Base-by-base conservation (phyloP, 2,888 invertebrate genomes). In the Corythucha ciliata region DNA sequence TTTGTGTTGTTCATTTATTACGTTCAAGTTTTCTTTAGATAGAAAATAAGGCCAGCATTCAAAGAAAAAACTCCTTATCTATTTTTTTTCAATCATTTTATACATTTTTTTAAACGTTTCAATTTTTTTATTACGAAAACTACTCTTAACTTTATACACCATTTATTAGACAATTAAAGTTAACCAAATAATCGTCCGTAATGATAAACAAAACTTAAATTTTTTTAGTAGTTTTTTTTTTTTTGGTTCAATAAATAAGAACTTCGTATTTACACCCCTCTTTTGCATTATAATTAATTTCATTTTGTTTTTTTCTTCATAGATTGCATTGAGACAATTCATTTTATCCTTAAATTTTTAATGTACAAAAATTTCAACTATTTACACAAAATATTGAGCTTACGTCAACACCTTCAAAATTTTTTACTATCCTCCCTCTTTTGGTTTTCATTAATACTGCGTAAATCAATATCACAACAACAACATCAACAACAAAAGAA, bases 51-150 rank as follows among this genome's bases (percentile, higher is more conserved):
- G 55, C 52, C 55, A 55, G 52, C 55, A 55, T 45, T 29, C 49
- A 40, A 41, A 49, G 33, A 29, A 29, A 29, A 29, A 49, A 48
- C 32, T 41, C 41, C 49, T 49, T 33, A 40, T n/a, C 40, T 48
- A 48, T 18, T 39, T 39, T 22, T 41, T 36, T 20, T 25, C n/a
- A n/a, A n/a, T n/a, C n/a, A n/a, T n/a, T n/a, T 36, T 36, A n/a
- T 20, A 44, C 59, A 51, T 16, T 54, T 48, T 47, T 44, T 42
- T n/a, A n/a, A n/a, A n/a, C n/a, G n/a, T n/a, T n/a, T n/a, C n/a
- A 60, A 61, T 60, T n/a, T 44, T 65, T 65, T 21, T 68, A 45
- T 61, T 48, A 54, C 36, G 57, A 54, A 56, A 54, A 56, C 56
- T 56, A 56, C 54, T 48, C 37, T 47, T 44, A 53, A 48, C 53